Conservation (phyloP, 2,797 vertebrate genomes). For the Trachurus trachurus region DNA sequence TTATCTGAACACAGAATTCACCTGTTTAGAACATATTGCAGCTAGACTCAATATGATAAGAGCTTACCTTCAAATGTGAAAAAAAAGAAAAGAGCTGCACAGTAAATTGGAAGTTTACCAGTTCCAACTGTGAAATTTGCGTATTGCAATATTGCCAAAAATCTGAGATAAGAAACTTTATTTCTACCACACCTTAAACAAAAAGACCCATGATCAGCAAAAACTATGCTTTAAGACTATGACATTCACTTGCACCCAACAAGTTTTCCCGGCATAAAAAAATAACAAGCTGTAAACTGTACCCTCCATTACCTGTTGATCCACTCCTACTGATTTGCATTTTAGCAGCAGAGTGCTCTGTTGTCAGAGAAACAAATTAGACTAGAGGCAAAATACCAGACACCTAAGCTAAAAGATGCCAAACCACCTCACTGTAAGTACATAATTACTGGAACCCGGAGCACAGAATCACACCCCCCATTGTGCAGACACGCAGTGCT, state of each 20-base stretch:
- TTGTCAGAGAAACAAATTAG: constrained; percentile 1
- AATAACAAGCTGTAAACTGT: neutral
- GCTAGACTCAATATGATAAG: neutral
- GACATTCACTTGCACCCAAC: neutral
- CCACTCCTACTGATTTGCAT: constrained; percentile 58
- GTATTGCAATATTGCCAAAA: neutral
- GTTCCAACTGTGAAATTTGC: neutral
- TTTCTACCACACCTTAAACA: neutral
- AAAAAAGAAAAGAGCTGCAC: neutral
- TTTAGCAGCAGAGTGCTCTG: constrained; percentile 24
- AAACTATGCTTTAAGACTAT: neutral
- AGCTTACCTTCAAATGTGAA: neutral
- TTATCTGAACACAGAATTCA: too few relatives aligned
- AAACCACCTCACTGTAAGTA: neutral
- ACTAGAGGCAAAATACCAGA: constrained; percentile 12
- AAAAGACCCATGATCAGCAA: neutral
- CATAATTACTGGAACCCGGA: neutral
- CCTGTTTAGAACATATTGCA: neutral
- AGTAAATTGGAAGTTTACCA: neutral
- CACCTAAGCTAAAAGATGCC: neutral
- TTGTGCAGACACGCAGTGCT: neutral
- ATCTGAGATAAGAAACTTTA: neutral
- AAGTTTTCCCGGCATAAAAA: neutral
- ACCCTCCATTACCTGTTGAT: neutral
- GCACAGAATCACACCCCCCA: neutral